These are phyloP conservation scores for Nerophis lumbriciformis DNA, from an alignment of 2,113 vertebrate species.

Conservation along the genomic window DNA sequence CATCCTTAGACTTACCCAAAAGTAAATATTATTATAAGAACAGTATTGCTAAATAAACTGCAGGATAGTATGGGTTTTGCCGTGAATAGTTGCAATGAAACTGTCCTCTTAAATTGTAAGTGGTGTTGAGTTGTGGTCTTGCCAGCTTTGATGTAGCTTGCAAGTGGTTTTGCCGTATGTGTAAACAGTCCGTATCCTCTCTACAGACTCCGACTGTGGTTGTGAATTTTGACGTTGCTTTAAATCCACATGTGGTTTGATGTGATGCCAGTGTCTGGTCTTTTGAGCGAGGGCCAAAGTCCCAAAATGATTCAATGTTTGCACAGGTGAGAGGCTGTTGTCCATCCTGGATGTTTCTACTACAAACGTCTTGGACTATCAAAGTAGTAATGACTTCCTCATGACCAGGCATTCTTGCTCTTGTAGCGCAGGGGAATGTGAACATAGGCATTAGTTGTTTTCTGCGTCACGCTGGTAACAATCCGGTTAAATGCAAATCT, in stretches of 20 bases:
- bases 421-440: slow-evolving; percentile 28
- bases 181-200: slow-evolving; percentile 19
- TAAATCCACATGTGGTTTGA: slow-evolving; percentile 11
- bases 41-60: slow-evolving; percentile 1
- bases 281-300: slow-evolving; percentile 1
- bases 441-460: slow-evolving; percentile 45
- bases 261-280: neutral
- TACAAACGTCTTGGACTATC: slow-evolving; percentile 2
- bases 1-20: neutral
- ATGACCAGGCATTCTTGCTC: slow-evolving; percentile 43
- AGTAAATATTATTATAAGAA: neutral
- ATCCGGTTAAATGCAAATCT: slow-evolving; percentile 68
- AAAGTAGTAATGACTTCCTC: slow-evolving; percentile 29
- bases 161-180: slow-evolving; percentile 1
- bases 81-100: neutral
- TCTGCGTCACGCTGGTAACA: slow-evolving; percentile 51
- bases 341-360: slow-evolving; percentile 12
- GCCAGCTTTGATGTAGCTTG: slow-evolving; percentile 2
- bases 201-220: neutral
- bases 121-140: slow-evolving; percentile 10
- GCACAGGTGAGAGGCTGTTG: slow-evolving; percentile 9
- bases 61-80: neutral
- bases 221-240: slow-evolving; percentile 15
- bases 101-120: neutral
- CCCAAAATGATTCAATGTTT: slow-evolving; percentile 28